Evolutionary conservation across 2,888 invertebrate species (phyloP).

Genomic region (Euplexia lucipara): DNA sequence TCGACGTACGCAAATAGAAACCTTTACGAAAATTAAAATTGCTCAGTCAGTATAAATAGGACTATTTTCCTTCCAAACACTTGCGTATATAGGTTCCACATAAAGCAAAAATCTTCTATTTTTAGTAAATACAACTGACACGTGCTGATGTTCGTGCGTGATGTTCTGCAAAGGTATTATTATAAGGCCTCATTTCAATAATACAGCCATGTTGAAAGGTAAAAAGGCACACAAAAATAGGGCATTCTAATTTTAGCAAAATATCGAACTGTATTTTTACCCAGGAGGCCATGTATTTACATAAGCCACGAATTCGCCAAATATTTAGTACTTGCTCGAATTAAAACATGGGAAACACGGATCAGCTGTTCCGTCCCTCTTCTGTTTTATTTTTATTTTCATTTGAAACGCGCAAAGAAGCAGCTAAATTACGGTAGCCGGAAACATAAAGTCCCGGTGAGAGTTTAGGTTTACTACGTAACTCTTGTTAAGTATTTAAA

Average conservation of each 20-base stretch:
- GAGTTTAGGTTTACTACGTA: constrained; percentile 37
- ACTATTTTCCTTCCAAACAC: constrained; percentile 9
- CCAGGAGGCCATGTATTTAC: constrained; percentile 44
- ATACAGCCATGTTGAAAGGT: constrained; percentile 5
- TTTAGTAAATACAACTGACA: neutral
- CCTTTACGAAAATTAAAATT: constrained; percentile 13
- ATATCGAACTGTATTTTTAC: constrained; percentile 38
- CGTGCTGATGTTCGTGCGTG: no score
- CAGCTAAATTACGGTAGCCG: constrained; percentile 33
- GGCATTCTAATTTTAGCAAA: constrained; percentile 29
- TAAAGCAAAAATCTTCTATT: neutral
- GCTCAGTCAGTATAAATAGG: neutral
- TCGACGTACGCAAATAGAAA: constrained; percentile 17
- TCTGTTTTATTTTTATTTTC: constrained; percentile 43
- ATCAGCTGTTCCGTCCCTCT: constrained; percentile 44
- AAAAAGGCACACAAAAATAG: constrained; percentile 25
- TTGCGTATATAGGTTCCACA: neutral
- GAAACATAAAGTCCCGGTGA: constrained; percentile 43
- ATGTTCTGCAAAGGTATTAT: no score
- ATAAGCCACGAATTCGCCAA: constrained; percentile 45
- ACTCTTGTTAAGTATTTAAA: constrained; percentile 57
- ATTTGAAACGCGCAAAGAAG: constrained; percentile 32
- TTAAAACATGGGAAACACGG: constrained; percentile 49
- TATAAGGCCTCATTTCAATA: constrained; percentile 13
- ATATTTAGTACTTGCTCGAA: constrained; percentile 50